Evolutionary conservation across 2,888 invertebrate genomes (phyloP).

Genomic region (Andrena fulva): DNA sequence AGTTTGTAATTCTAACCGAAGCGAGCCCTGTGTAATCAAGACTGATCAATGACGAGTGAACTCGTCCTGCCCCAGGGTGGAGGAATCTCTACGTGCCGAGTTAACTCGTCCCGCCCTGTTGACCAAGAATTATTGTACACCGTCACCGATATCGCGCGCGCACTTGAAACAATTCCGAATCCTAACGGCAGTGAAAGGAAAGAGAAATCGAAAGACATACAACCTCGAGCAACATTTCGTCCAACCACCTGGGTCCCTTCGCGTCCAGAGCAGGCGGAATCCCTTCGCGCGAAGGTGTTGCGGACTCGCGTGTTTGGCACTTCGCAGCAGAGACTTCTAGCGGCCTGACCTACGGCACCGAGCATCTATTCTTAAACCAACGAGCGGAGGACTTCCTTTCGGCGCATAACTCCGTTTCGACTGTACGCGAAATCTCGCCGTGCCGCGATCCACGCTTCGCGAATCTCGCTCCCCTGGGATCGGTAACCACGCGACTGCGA

Average conservation of each 20-base stretch:
- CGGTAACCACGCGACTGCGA: background rate
- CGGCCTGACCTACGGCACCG: constrained; percentile 51
- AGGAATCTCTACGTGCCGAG: too few relatives aligned
- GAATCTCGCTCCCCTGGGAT: constrained; percentile 12
- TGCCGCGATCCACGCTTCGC: background rate
- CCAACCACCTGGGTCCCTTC: background rate
- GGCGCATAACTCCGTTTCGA: constrained; percentile 1
- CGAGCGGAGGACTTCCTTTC: background rate
- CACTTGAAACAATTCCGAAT: background rate
- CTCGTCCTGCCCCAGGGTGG: too few relatives aligned
- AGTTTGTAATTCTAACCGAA: background rate
- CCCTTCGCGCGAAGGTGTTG: background rate
- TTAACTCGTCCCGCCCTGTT: too few relatives aligned
- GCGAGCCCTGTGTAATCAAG: background rate
- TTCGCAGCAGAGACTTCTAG: constrained; percentile 10
- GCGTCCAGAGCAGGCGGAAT: background rate
- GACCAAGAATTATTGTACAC: too few relatives aligned
- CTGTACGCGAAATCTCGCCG: background rate
- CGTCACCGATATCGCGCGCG: too few relatives aligned
- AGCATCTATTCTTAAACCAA: constrained; percentile 42
- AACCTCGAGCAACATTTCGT: constrained; percentile 1
- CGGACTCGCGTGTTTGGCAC: background rate
- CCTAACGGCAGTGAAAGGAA: background rate
- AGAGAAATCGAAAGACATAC: background rate
- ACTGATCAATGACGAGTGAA: too few relatives aligned